Evolutionary conservation across 1,140 invertebrate genomes (phyloP), one percentile per base, ranked within the genome.

Genomic region (Drosophila trapezifrons): DNA sequence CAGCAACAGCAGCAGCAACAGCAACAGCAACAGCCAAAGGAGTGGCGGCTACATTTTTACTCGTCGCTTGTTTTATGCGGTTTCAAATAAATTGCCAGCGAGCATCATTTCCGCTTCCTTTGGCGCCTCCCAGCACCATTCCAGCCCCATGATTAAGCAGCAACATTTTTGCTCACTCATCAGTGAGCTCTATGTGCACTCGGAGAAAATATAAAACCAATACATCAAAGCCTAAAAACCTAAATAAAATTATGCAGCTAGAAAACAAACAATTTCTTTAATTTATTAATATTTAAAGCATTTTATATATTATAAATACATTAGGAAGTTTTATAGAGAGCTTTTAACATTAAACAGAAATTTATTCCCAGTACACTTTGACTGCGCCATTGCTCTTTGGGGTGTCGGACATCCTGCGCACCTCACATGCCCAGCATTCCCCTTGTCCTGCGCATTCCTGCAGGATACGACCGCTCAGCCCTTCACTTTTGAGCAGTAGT

Each of bases 21-120:
- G 57, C 64, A 56, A 51, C 63, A 56, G 62, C 17, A 62, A 56
- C 59, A 58, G 46, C 64, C 42, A 54, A 45, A 70, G 66, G 42
- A 70, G 25, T 55, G 51, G 35, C 60, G 49, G 67, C 76, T 47
- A 83, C 84, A 84, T 83, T 87, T 83, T 89, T 75, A 78, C 80
- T 84, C 67, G 65, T 72, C 76, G 73, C 74, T 84, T 84, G 84
- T 89, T 89, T 89, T 89, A 89, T 89, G 84, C 76, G 84, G 84
- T 84, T 78, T 80, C 80, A 89, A 89, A 89, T 89, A 89, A 89
- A 89, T 89, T 89, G 84, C 80, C 77, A 83, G 49, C 64, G 45
- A 76, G 63, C 57, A 62, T 40, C 56, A 71, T 71, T 71, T 71
- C 56, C 49, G 56, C 59, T 60, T 70, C 69, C 42, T 35, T 42